Base-by-base conservation (phyloP, 2,797 vertebrate species). In the Protonibea diacanthus region DNA sequence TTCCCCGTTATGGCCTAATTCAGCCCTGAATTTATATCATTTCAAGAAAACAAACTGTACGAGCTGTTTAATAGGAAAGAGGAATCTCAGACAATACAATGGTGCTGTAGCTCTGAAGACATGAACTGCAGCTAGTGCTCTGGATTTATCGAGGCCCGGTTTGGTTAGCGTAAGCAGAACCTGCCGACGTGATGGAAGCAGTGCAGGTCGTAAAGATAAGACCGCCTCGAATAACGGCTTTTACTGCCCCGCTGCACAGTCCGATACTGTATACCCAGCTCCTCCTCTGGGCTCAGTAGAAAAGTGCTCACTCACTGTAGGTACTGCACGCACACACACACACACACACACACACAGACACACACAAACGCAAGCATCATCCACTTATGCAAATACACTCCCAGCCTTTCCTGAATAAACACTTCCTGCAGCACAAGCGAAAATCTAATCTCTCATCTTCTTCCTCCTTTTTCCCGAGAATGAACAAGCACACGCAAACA, bases 191-290 rank as follows among this genome's bases (percentile, higher is more conserved):
- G 18, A 47, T n/a, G 38, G 67, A 77, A 59, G 56, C 63, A 20
- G 58, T 1, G 20, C 14, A 5, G 55, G 21, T 64, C 56, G 5
- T 82, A 71, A 86, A 78, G 77, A 86, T 77, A 80, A 82, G 78
- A 38, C n/a, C 6, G 68, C 49, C 51, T 33, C 3, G 0, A 56
- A 25, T 57, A 68, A 56, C 9, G 15, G 33, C 63, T 76, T 56
- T 71, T 58, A 61, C 72, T 45, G 62, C 63, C 7, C 15, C 3
- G 33, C 78, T 69, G 74, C 72, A 2, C 53, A 11, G 75, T 21
- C 56, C 47, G 3, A 13, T 25, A 11, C 64, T n/a, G 61, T 12
- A 56, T 6, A 42, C 4, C 40, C 48, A 9, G 66, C 53, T 45
- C 48, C 29, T 62, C 18, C 23, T 45, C n/a, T 15, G 62, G 18